Conservation (phyloP, 1,140 invertebrate genomes). For the Cheumatopsyche charites region DNA sequence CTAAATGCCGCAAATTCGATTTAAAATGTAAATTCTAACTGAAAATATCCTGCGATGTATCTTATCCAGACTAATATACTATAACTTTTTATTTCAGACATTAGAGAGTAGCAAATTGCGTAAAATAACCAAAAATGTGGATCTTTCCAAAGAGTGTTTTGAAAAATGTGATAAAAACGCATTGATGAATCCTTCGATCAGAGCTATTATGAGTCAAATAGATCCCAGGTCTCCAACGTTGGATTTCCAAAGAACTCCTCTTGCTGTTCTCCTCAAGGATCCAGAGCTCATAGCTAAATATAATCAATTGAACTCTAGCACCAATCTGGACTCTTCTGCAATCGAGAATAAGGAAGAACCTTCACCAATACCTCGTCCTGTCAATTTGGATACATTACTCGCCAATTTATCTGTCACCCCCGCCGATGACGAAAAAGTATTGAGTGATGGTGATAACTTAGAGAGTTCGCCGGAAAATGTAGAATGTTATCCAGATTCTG, state of each 20-base stretch:
- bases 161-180: slow-evolving; percentile 37
- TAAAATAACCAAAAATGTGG: slow-evolving; percentile 44
- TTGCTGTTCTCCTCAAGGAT: slow-evolving; percentile 42
- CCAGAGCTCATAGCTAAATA: slow-evolving; percentile 37
- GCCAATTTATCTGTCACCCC: neutral
- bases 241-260: slow-evolving; percentile 46
- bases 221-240: slow-evolving; percentile 46
- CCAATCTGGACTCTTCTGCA: slow-evolving; percentile 3
- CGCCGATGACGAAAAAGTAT: neutral
- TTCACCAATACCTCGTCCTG: slow-evolving; percentile 11
- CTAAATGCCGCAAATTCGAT: too few relatives aligned
- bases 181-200: slow-evolving; percentile 35
- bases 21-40: too few relatives aligned
- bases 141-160: slow-evolving; percentile 44
- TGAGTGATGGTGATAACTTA: neutral
- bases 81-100: slow-evolving; percentile 37
- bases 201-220: slow-evolving; percentile 40
- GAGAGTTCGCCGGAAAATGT: neutral
- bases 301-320: slow-evolving; percentile 33
- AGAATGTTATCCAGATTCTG: neutral
- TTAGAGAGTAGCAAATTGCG: slow-evolving; percentile 20
- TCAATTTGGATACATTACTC: slow-evolving; percentile 39
- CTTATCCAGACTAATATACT: too few relatives aligned
- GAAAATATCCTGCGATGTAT: too few relatives aligned
- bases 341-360: slow-evolving; percentile 19